A percentile compares a stretch with the other conserved stretches of the same genome.
Conservation (phyloP, 2,888 invertebrate genomes). For the Athalia rosae region DNA sequence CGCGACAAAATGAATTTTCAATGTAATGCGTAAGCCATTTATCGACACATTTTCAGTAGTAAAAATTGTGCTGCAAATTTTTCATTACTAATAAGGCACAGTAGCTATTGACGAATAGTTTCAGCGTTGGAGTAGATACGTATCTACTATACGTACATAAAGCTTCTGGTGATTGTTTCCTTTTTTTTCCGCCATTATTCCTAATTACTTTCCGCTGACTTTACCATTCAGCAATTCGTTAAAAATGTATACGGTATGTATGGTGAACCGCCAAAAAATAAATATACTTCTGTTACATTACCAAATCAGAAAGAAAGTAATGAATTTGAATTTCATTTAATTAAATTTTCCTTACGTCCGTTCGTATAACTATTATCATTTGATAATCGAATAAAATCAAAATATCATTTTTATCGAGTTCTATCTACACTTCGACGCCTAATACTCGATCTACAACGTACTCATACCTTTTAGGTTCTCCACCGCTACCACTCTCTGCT, state of each 20-base stretch:
- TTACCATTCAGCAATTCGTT: too few species aligned
- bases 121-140: too few species aligned
- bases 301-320: constrained; percentile 23
- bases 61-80: neutral
- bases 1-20: neutral
- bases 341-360: constrained; percentile 31
- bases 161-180: neutral
- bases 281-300: constrained; percentile 27
- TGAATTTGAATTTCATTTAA: constrained; percentile 25
- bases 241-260: too few species aligned
- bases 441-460: constrained; percentile 89
- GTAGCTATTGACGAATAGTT: too few species aligned
- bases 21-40: neutral
- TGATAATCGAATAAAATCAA: constrained; percentile 30
- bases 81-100: too few species aligned
- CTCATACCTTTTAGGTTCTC: constrained; percentile 80
- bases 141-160: too few species aligned
- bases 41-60: neutral
- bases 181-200: neutral
- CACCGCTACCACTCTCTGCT: constrained; percentile 65
- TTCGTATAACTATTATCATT: constrained; percentile 37
- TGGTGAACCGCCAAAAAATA: neutral
- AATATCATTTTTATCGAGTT: constrained; percentile 30
- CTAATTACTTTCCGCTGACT: neutral
- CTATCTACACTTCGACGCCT: constrained; percentile 87